phyloP scores from a whole-genome alignment of 1,140 invertebrate species.

The Bursaphelenchus mucronatus region DNA sequence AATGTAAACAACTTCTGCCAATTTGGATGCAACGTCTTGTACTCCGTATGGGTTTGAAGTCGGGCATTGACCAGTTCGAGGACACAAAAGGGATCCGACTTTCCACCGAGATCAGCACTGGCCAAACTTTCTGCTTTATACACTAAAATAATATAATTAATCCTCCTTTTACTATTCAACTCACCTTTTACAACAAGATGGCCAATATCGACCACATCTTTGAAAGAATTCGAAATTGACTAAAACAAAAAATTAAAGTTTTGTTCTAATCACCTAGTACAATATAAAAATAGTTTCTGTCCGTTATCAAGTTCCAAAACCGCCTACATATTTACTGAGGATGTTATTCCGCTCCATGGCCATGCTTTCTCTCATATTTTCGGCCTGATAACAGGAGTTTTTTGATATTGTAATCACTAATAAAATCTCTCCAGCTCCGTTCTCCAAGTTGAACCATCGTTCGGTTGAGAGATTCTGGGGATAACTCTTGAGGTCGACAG shows the following conservation, averaged over 20 bases:
- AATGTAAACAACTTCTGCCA: conserved; percentile 99
- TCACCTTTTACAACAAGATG: conserved; percentile 75
- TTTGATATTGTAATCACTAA: conserved; percentile 88
- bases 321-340: conserved; percentile 73
- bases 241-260: background rate
- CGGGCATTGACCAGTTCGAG: conserved; percentile 87
- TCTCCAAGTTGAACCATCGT: conserved; percentile 80
- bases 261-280: background rate
- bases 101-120: conserved; percentile 81
- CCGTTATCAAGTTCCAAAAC: background rate
- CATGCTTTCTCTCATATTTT: conserved; percentile 42
- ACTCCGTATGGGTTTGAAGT: conserved; percentile 94
- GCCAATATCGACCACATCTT: conserved; percentile 69
- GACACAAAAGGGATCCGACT: conserved; percentile 90
- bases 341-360: conserved; percentile 62
- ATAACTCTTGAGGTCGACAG: conserved; percentile 77
- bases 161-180: conserved; percentile 3
- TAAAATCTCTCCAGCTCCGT: conserved; percentile 78
- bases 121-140: conserved; percentile 81
- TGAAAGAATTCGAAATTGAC: conserved; percentile 1
- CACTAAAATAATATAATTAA: conserved; percentile 62
- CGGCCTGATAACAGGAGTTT: conserved; percentile 65
- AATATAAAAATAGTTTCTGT: no score
- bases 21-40: conserved; percentile 88
- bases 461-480: conserved; percentile 85